Percentiles rank a stretch among this genome's conserved stretches.
phyloP scores from a whole-genome alignment of 2,113 vertebrate genomes.

The pig (Sus scrofa) region DNA sequence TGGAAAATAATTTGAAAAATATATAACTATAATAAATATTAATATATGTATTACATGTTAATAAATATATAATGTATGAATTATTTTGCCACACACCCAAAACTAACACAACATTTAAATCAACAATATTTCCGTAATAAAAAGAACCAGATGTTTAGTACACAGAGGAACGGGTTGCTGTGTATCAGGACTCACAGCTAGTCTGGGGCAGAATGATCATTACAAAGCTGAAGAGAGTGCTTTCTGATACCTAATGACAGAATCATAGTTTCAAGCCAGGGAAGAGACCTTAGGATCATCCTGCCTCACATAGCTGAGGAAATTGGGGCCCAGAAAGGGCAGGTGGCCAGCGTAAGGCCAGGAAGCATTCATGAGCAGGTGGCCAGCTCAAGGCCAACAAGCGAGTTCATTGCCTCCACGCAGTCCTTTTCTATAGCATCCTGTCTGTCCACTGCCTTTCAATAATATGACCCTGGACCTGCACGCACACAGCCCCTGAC shows the following conservation, averaged over 20 bases:
- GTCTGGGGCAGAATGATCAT: not conserved
- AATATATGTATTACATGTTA: too few species aligned
- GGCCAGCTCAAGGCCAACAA: not conserved
- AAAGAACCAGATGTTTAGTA: not conserved
- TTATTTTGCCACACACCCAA: not conserved
- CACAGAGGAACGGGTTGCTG: not conserved
- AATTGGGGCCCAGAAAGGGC: not conserved
- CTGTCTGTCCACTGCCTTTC: not conserved
- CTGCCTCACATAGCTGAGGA: not conserved
- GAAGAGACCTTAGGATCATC: not conserved
- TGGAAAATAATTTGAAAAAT: not conserved
- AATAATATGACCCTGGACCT: not conserved
- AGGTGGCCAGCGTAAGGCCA: not conserved
- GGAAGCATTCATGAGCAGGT: not conserved
- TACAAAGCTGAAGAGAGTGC: not conserved
- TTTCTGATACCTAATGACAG: not conserved
- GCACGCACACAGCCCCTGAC: too few species aligned
- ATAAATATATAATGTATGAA: too few species aligned
- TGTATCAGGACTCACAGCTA: not conserved
- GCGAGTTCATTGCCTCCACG: not conserved
- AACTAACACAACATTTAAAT: not conserved
- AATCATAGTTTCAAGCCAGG: not conserved
- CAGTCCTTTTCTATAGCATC: not conserved
- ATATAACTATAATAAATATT: too few species aligned
- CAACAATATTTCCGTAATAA: not conserved